Evolutionary conservation across 2,113 vertebrate genomes (phyloP).

Genomic region (Isichthys henryi): DNA sequence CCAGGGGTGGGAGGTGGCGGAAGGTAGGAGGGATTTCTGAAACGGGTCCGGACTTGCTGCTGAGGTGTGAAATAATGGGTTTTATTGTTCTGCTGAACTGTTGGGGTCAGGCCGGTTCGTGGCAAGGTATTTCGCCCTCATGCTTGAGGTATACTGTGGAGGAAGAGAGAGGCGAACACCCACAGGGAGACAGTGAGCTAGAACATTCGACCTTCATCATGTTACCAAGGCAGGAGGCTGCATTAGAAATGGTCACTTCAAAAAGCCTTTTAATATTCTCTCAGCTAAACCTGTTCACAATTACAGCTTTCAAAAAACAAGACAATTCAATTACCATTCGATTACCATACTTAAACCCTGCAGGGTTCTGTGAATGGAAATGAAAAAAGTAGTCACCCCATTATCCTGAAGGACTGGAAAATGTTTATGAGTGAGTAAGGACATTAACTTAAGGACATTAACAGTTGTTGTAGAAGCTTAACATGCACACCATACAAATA

Average conservation of each 20-base stretch:
- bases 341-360: slow-evolving; percentile 1
- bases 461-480: not conserved
- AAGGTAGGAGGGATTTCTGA: not conserved
- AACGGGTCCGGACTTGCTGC: not conserved
- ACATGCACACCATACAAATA: slow-evolving; percentile 7
- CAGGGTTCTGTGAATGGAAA: not conserved
- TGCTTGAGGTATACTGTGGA: slow-evolving; percentile 90
- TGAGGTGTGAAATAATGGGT: not conserved
- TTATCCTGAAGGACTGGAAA: not conserved
- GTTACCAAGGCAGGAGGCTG: not conserved
- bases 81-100: slow-evolving; percentile 14
- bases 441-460: not conserved
- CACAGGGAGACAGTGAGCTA: not conserved
- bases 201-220: not conserved
- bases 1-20: not conserved
- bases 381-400: not conserved
- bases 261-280: not conserved
- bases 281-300: not conserved
- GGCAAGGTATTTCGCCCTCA: slow-evolving; percentile 97
- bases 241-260: not conserved
- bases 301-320: not conserved
- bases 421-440: not conserved
- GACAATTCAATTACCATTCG: not conserved
- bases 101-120: slow-evolving; percentile 80
- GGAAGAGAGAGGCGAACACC: slow-evolving; percentile 30